Percentiles rank a stretch among this genome's conserved stretches.
Evolutionary conservation across 2,113 vertebrate genomes (phyloP).

Genomic region (Nothocercus julius): DNA sequence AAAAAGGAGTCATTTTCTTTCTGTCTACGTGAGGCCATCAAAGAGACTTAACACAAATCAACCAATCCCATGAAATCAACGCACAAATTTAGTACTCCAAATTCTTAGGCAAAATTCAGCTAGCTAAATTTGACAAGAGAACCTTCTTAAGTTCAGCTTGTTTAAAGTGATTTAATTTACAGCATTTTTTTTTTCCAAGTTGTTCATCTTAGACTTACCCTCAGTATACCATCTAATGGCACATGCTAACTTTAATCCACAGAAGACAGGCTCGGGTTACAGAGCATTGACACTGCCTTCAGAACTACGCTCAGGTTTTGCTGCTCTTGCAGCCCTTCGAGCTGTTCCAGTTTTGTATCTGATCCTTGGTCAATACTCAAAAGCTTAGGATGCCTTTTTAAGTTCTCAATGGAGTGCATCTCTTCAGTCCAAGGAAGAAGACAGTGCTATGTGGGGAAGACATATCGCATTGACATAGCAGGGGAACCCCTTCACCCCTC

Average conservation of each 20-base stretch:
- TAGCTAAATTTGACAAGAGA: rapidly evolving
- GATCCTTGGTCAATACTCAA: not conserved
- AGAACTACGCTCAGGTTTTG: not conserved
- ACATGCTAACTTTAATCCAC: rapidly evolving
- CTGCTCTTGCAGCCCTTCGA: not conserved
- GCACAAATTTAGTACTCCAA: not conserved
- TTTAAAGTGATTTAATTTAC: not conserved
- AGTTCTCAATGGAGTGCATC: not conserved
- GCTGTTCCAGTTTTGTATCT: not conserved
- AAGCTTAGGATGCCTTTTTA: not conserved
- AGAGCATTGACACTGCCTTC: rapidly evolving
- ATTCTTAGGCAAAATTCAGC: rapidly evolving
- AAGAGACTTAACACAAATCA: rapidly evolving
- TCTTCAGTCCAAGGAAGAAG: not conserved
- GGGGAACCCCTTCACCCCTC: rapidly evolving
- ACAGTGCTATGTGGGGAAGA: rapidly evolving
- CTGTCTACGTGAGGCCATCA: rapidly evolving
- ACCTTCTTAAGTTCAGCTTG: rapidly evolving
- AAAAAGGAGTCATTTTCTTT: not conserved
- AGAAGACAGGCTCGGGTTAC: not conserved
- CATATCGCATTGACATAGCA: not conserved
- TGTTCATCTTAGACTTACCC: too few relatives aligned
- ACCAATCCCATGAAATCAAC: rapidly evolving
- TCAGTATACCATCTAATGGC: not conserved
- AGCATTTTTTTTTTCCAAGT: not conserved